phyloP scores from a whole-genome alignment of 1,140 invertebrate species.

The Schlechtendalia chinensis region DNA sequence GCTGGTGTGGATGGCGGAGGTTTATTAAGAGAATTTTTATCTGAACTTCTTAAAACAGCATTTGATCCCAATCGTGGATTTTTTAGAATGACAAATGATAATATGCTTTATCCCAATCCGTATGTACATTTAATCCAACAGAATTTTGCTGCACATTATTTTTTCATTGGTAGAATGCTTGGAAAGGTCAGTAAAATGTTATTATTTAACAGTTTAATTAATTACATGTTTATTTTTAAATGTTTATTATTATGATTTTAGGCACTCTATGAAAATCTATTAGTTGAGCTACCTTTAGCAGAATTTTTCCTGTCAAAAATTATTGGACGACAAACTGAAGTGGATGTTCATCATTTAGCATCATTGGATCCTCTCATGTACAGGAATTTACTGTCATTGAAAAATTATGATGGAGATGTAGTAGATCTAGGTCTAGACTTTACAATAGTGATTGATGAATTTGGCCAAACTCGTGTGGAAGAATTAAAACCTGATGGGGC shows the following conservation, averaged over 20 bases:
- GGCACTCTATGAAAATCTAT: constrained; percentile 91
- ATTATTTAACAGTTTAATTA: background rate
- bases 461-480: constrained; percentile 85
- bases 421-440: constrained; percentile 87
- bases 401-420: constrained; percentile 77
- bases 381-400: constrained; percentile 83
- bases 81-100: constrained; percentile 87
- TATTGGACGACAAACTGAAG: constrained; percentile 72
- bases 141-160: constrained; percentile 88
- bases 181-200: constrained; percentile 70
- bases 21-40: constrained; percentile 87
- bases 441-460: constrained; percentile 82
- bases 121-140: constrained; percentile 78
- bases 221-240: background rate
- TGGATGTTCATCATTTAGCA: constrained; percentile 90
- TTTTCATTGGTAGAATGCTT: constrained; percentile 90
- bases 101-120: constrained; percentile 94
- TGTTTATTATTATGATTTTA: constrained; percentile 56
- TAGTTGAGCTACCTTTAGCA: constrained; percentile 91
- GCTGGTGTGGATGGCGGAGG: constrained; percentile 96
- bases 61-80: constrained; percentile 97
- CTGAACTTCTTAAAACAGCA: constrained; percentile 86
- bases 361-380: constrained; percentile 91
- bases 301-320: constrained; percentile 90
- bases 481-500: constrained; percentile 88